phyloP scores from a whole-genome alignment of 2,113 vertebrate species.

The Psilopsiagon aymara region DNA sequence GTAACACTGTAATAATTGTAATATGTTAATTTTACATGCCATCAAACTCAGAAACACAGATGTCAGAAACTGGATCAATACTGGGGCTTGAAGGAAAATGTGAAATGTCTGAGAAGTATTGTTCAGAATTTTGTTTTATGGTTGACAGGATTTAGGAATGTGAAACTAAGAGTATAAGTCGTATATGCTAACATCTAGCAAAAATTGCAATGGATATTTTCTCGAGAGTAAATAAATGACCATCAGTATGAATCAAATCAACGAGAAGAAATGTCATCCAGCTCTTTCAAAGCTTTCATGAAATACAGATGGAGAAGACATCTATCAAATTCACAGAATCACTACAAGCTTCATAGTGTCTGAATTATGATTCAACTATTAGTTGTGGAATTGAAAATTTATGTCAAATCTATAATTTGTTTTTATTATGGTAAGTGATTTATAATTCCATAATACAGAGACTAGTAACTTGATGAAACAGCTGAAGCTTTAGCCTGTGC shows the following conservation, averaged over 20 bases:
- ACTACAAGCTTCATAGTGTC: background rate
- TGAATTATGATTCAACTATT: background rate
- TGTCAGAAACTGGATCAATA: background rate
- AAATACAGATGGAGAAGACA: background rate
- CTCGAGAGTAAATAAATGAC: background rate
- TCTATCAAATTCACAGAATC: background rate
- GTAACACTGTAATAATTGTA: background rate
- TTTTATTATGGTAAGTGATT: slow-evolving; percentile 8
- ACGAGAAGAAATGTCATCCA: background rate
- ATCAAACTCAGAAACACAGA: background rate
- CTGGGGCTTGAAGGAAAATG: background rate
- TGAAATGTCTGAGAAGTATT: background rate
- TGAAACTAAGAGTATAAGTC: background rate
- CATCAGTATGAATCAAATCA: background rate
- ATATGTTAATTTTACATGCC: background rate
- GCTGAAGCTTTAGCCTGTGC: background rate
- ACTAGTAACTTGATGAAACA: background rate
- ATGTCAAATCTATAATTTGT: background rate
- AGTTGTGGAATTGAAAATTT: background rate
- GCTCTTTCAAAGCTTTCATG: background rate
- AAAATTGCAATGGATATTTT: background rate
- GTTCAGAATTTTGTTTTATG: background rate
- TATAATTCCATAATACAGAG: background rate
- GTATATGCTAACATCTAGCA: background rate
- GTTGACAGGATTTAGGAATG: background rate